Evolutionary conservation across 2,113 vertebrate species (phyloP).

Genomic region (Chloebia gouldiae): DNA sequence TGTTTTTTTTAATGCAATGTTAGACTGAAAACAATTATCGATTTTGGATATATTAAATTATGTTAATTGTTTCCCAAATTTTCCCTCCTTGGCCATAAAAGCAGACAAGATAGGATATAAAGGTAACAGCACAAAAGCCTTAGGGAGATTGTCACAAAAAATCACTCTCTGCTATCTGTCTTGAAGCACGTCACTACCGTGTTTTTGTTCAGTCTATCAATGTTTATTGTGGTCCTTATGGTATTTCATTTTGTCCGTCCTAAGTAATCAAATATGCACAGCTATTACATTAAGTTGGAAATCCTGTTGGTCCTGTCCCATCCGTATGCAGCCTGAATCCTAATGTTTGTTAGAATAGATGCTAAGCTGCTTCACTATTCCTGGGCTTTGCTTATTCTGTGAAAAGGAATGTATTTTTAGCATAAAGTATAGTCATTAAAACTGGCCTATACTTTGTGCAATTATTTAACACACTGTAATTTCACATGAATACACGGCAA

Average conservation of each 20-base stretch:
- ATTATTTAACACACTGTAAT: conserved; percentile 87
- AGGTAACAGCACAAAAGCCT: conserved; percentile 91
- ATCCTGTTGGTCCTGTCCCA: conserved; percentile 84
- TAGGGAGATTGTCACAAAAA: conserved; percentile 95
- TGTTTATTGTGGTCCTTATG: conserved; percentile 93
- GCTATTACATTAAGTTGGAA: conserved; percentile 82
- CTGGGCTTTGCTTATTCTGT: conserved; percentile 89
- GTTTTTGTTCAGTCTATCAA: conserved; percentile 96
- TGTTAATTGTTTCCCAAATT: conserved; percentile 95
- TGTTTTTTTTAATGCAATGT: conserved; percentile 76
- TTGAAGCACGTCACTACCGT: conserved; percentile 97
- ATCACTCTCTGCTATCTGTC: conserved; percentile 92
- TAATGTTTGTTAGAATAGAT: conserved; percentile 93
- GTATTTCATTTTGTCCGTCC: conserved; percentile 92
- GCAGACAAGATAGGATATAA: conserved; percentile 91
- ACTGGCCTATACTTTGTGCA: conserved; percentile 84
- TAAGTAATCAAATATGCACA: conserved; percentile 87
- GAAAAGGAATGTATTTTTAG: conserved; percentile 90
- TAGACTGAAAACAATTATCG: conserved; percentile 78
- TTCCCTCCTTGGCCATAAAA: conserved; percentile 93
- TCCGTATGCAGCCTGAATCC: conserved; percentile 91
- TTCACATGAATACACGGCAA: conserved; percentile 91
- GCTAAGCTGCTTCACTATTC: conserved; percentile 90
- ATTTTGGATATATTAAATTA: conserved; percentile 83
- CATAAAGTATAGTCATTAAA: conserved; percentile 86